Conservation (phyloP, 35 echinoderm and acorn worm genomes). For the Strongylocentrotus purpuratus region DNA sequence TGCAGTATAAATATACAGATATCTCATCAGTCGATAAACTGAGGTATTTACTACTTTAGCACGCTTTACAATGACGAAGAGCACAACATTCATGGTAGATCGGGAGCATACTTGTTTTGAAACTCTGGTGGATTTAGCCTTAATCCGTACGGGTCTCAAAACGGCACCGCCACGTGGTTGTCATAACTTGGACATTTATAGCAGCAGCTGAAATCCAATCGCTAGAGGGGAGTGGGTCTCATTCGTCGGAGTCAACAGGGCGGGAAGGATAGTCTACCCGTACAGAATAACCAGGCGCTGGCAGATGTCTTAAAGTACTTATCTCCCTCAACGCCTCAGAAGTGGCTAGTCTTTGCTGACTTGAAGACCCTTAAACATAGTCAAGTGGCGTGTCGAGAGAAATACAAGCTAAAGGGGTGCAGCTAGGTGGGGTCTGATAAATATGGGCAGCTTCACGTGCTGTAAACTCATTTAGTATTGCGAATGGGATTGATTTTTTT, state of each 20-base stretch:
- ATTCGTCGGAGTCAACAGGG: not conserved
- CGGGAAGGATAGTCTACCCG: not conserved
- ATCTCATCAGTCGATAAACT: not conserved
- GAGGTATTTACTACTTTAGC: not conserved
- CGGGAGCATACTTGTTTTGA: not conserved
- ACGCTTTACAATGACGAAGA: not conserved
- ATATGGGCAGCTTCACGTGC: too few species aligned
- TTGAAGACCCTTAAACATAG: too few species aligned
- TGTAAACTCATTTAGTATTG: too few species aligned
- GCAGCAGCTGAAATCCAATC: conserved; percentile 14
- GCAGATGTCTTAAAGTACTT: not conserved
- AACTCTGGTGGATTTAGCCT: not conserved
- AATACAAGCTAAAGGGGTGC: too few species aligned
- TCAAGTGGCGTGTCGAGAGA: too few species aligned
- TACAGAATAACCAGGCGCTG: not conserved
- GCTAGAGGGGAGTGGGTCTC: not conserved
- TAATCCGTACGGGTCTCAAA: conserved; percentile 9
- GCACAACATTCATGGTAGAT: not conserved
- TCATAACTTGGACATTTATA: conserved; percentile 44
- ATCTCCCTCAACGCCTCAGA: not conserved
- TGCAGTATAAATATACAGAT: not conserved
- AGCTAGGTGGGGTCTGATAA: too few species aligned
- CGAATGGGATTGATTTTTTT: too few species aligned
- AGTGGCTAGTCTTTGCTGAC: not conserved
- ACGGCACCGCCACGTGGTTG: conserved; percentile 34